Evolutionary conservation across 2,113 vertebrate genomes (phyloP), one percentile per base, ranked within the genome.

Genomic region (Bambusicola thoracicus): DNA sequence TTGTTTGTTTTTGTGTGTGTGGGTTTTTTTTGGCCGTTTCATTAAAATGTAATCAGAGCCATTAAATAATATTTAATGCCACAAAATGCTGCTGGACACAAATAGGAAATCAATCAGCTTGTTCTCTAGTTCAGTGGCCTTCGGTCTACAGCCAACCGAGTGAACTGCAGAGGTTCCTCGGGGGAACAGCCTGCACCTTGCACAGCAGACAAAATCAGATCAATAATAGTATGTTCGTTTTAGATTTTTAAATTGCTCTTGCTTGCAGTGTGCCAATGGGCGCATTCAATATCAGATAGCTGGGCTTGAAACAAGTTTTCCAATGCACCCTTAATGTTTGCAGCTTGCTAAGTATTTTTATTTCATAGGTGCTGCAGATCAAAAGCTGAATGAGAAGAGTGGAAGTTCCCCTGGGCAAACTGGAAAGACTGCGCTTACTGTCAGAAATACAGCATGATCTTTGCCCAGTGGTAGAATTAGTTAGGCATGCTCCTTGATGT

Each of bases 101-200:
- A 93, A 96, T 89, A 94, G 92, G 85, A 98, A 97, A 97, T 97
- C 96, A 93, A 91, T 97, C 80, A 36, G 18, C 92, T 96, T 95
- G 87, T 92, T 82, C 74, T 96, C 81, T 91, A 51, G 32, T 92
- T 95, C 87, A 69, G 91, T 85, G 95, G 84, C 84, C 17, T 5
- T 96, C 73, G 94, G 44, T 27, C 79, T 78, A 44, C 76, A 46
- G 41, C 53, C 41, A 10, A 59, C 63, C 13, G 20, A 85, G 67
- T 90, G 83, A 94, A 49, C 79, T 73, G 40, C 49, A 15, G 8
- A 36, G 81, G 63, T 49, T 32, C 76, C 89, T 82, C 40, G 41
- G 81, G 81, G 44, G 43, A 87, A 59, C 55, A 36, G 55, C 92
- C 56, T 95, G 74, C 94, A 90, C 92, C 87, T 95, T 87, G 86